These are phyloP conservation scores for Melitaea cinxia DNA, from an alignment of 1,140 invertebrate genomes.

Conservation along the genomic window DNA sequence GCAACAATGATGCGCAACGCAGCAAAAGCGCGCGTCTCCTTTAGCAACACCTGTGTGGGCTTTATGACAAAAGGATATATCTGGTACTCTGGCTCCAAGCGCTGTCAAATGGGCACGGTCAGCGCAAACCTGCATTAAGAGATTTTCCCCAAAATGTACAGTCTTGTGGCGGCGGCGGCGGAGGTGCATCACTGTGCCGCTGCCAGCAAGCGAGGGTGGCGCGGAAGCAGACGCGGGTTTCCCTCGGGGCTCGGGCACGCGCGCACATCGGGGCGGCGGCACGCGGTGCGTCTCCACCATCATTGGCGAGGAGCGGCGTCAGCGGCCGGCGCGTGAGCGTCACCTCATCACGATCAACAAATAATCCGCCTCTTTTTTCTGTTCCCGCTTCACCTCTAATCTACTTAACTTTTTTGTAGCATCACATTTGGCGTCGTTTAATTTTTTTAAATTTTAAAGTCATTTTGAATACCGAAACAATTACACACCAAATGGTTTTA, in stretches of 20 bases:
- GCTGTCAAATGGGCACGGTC: constrained; percentile 80
- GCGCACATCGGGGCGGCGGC: constrained; percentile 76
- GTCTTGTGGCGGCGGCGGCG: constrained; percentile 87
- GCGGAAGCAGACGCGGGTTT: constrained; percentile 69
- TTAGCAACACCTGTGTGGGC: constrained; percentile 67
- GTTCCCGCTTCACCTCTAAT: constrained; percentile 32
- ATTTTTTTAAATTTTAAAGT: constrained; percentile 20
- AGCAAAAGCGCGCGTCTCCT: constrained; percentile 75
- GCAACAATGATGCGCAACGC: constrained; percentile 79
- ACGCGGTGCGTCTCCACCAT: constrained; percentile 81
- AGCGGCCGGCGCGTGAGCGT: constrained; percentile 75
- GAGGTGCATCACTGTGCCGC: constrained; percentile 81
- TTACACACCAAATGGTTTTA: background rate
- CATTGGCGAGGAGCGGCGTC: constrained; percentile 77
- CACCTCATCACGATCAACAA: constrained; percentile 66
- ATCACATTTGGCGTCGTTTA: constrained; percentile 37
- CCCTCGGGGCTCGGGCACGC: constrained; percentile 69
- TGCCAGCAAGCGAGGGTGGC: constrained; percentile 73
- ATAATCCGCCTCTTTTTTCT: constrained; percentile 32
- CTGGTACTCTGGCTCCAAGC: constrained; percentile 74
- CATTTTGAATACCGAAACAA: constrained; percentile 32
- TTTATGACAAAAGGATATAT: constrained; percentile 79
- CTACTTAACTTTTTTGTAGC: constrained; percentile 28
- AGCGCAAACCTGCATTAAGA: constrained; percentile 86
- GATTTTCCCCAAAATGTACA: constrained; percentile 88